Conservation (phyloP, 1,140 invertebrate genomes). For the Sinonovacula constricta region DNA sequence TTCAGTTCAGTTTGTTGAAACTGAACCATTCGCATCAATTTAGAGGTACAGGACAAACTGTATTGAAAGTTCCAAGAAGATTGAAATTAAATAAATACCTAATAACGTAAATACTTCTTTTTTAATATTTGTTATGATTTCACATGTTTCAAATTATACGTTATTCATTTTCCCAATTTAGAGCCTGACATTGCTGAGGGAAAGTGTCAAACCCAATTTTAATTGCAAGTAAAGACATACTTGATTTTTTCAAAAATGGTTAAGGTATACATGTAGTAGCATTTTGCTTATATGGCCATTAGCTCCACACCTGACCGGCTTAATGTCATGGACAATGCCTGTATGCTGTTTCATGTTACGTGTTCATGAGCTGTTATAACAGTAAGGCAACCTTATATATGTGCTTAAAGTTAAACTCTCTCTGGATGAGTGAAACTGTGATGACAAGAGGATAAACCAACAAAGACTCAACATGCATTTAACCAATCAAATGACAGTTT, state of each 20-base stretch:
- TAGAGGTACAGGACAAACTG: too few species aligned
- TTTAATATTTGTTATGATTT: too few species aligned
- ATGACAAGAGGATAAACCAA: background rate
- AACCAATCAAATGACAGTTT: background rate
- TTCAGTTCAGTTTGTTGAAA: slow-evolving; percentile 40
- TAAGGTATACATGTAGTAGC: background rate
- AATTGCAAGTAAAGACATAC: background rate
- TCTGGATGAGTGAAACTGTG: background rate
- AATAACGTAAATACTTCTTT: too few species aligned
- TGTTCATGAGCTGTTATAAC: background rate
- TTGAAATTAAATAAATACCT: too few species aligned
- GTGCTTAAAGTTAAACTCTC: background rate
- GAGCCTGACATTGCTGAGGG: background rate
- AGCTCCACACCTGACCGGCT: background rate
- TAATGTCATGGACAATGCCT: background rate
- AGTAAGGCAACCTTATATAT: background rate
- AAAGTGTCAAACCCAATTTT: background rate
- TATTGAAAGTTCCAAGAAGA: too few species aligned
- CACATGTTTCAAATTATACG: background rate
- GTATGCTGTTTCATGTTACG: background rate
- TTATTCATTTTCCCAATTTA: background rate
- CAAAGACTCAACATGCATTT: background rate
- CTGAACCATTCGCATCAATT: background rate
- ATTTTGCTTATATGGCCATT: background rate
- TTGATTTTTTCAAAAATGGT: background rate